phyloP scores from a whole-genome alignment of 2,113 vertebrate genomes.

The Istiophorus platypterus region DNA sequence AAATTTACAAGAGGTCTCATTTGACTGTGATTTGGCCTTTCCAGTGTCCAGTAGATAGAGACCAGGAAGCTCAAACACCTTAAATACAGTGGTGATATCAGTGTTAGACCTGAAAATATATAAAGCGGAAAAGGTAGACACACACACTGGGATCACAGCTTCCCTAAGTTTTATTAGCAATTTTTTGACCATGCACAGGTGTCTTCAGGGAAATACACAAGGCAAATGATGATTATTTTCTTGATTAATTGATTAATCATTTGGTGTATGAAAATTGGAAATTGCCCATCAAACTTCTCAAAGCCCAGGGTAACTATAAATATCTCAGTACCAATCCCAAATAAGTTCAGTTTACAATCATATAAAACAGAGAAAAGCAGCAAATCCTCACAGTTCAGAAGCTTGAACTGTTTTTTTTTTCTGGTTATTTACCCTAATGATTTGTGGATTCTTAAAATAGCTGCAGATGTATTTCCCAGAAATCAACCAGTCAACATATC shows the following conservation, averaged over 20 bases:
- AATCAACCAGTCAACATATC: not conserved
- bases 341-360: not conserved
- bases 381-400: not conserved
- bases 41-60: not conserved
- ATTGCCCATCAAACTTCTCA: not conserved
- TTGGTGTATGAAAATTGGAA: not conserved
- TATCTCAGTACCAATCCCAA: not conserved
- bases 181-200: conserved; percentile 1
- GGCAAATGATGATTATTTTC: not conserved
- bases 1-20: not conserved
- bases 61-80: not conserved
- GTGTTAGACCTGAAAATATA: not conserved
- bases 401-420: not conserved
- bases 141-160: not conserved
- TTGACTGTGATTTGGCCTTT: not conserved
- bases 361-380: not conserved
- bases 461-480: not conserved
- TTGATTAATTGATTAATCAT: not conserved
- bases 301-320: not conserved
- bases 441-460: not conserved
- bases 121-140: not conserved
- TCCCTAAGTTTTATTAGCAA: conserved; percentile 5
- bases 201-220: not conserved
- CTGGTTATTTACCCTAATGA: not conserved
- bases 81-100: not conserved